These are phyloP conservation scores for Chaenocephalus aceratus DNA, from an alignment of 2,113 vertebrate genomes.

Conservation along the genomic window DNA sequence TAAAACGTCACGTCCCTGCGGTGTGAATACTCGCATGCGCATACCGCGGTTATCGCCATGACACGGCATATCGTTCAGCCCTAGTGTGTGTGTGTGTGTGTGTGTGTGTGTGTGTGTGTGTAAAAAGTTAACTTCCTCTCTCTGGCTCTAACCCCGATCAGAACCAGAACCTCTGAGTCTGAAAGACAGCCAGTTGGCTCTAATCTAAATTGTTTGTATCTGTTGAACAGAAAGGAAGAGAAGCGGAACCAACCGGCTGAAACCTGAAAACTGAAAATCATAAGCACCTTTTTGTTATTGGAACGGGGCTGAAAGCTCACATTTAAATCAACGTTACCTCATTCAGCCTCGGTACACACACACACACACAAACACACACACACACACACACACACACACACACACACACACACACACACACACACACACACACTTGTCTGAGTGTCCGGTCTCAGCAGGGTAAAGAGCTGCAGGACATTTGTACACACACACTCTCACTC, in stretches of 20 bases:
- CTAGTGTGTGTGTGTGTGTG: too few relatives aligned
- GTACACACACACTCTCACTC: too few relatives aligned
- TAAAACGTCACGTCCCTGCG: too few relatives aligned
- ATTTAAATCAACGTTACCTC: conserved; percentile 62
- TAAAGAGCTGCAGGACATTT: too few relatives aligned
- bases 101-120: background rate
- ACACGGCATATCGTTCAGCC: too few relatives aligned
- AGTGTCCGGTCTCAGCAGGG: too few relatives aligned
- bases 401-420: background rate
- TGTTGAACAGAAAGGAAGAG: conserved; percentile 26
- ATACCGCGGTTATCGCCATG: too few relatives aligned
- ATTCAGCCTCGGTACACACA: background rate
- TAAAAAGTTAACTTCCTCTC: conserved; percentile 7
- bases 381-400: background rate
- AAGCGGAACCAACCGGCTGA: conserved; percentile 67
- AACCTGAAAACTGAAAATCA: too few relatives aligned
- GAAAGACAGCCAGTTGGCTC: conserved; percentile 57
- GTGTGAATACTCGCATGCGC: too few relatives aligned
- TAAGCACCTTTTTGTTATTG: conserved; percentile 68
- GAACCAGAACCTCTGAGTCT: conserved; percentile 33
- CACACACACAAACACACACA: background rate
- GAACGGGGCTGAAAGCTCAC: conserved; percentile 23
- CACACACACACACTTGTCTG: too few relatives aligned
- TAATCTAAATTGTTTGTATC: conserved; percentile 33
- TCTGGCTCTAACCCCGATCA: conserved; percentile 12